Evolutionary conservation across 2,888 invertebrate genomes (phyloP), one percentile per base, ranked within the genome.

Genomic region (Monoplex corrugatus): DNA sequence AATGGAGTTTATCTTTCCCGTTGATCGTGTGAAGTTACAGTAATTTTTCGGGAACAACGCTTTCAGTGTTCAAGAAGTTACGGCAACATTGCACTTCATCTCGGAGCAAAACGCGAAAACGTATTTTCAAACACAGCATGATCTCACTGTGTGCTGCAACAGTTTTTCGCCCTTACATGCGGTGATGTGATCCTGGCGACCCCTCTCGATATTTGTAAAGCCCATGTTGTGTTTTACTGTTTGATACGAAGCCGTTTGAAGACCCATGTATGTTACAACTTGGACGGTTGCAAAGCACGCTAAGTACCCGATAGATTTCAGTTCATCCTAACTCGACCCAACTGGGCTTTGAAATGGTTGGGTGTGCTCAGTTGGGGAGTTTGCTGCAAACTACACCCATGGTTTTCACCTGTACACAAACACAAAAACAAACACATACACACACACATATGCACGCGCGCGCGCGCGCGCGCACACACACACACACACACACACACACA

Each of bases 401-500:
- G n/a, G n/a, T n/a, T n/a, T 16, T 35, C 43, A 38, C 38, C 2
- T 38, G 35, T 23, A 40, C 80, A 80, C 43, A 13, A 32, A 80
- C 43, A 40, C 80, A 80, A 6, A 40, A 32, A 43, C 43, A 0
- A 32, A 40, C 35, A 2, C 35, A 43, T 38, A 23, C 83, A 44
- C 2, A n/a, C 83, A n/a, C 44, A 19, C 35, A 50, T 32, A 84
- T 57, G 32, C 50, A 45, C 44, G 13, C 45, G 50, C n/a, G 35
- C n/a, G 38, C 44, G 32, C 35, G 38, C 83, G 44, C 68, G 32
- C 68, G 32, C 68, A 68, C n/a, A 43, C 80, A 43, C 44, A 45
- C 82, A 32, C 80, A 80, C 80, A 80, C 80, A 3, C 80, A 80
- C 5, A 32, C 84, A 84, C 19, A 84, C 32, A 16, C 50, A 84